Conservation (phyloP, 2,888 invertebrate species). For the Homarus gammarus region DNA sequence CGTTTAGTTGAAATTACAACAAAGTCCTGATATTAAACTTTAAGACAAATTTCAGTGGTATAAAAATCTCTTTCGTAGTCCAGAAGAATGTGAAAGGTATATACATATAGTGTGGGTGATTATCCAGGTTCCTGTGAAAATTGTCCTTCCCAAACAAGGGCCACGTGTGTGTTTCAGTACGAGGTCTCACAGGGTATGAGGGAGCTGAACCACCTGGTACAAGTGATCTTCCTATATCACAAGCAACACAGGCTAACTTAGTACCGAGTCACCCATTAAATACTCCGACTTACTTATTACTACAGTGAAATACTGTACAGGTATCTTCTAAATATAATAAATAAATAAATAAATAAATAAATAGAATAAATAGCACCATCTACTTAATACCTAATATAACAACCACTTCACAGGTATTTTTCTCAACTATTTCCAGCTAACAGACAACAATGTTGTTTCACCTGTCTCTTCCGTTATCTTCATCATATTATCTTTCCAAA, state of each 20-base stretch:
- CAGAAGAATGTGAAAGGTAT: neutral
- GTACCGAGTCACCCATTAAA: constrained; percentile 17
- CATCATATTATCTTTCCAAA: neutral
- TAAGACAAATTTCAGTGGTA: neutral
- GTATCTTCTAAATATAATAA: constrained; percentile 16
- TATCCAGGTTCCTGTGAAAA: neutral
- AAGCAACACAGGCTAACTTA: constrained; percentile 30
- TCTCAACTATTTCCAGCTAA: constrained; percentile 2
- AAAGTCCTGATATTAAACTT: neutral
- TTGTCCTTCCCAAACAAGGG: constrained; percentile 2
- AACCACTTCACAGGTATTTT: neutral
- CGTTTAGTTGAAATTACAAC: neutral
- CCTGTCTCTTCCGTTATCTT: neutral
- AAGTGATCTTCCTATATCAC: constrained; percentile 15
- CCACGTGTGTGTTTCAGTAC: constrained; percentile 63
- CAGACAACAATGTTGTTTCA: neutral
- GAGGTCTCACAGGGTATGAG: constrained; percentile 37
- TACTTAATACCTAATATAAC: constrained; percentile 24
- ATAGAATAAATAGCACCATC: constrained; percentile 51
- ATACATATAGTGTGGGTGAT: constrained; percentile 8
- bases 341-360: neutral
- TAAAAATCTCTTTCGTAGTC: neutral
- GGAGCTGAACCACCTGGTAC: constrained; percentile 3
- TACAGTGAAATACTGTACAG: constrained; percentile 46
- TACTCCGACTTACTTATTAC: constrained; percentile 18